Evolutionary conservation across 2,113 vertebrate genomes (phyloP).

Genomic region (Tiliqua scincoides): DNA sequence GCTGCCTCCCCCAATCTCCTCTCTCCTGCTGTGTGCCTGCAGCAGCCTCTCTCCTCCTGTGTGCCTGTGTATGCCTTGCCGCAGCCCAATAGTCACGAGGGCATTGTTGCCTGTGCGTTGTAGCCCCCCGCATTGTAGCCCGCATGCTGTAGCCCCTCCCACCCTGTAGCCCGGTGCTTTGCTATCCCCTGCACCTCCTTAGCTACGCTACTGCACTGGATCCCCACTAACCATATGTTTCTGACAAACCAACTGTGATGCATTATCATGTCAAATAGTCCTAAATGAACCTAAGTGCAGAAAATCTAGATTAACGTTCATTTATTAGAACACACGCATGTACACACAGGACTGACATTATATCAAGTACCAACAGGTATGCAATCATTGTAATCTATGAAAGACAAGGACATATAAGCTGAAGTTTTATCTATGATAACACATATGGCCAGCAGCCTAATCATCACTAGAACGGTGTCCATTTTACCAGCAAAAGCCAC

Average conservation of each 20-base stretch:
- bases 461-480: neutral
- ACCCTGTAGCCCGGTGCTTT: no score
- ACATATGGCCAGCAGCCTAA: neutral
- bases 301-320: neutral
- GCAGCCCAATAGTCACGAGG: no score
- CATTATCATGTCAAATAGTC: neutral
- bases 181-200: no score
- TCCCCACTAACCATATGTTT: neutral
- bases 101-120: no score
- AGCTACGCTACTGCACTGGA: no score
- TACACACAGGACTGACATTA: neutral
- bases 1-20: no score
- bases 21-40: no score
- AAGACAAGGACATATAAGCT: neutral
- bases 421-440: neutral
- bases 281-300: neutral
- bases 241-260: neutral
- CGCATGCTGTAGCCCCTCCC: no score
- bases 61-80: no score
- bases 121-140: no score
- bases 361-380: neutral
- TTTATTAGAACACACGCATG: neutral
- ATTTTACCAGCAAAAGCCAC: neutral
- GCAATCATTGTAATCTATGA: neutral
- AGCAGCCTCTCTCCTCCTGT: no score